A percentile compares a stretch with the other conserved stretches of the same genome.
Evolutionary conservation across 2,113 vertebrate species (phyloP).

Genomic region (Damaliscus lunatus): DNA sequence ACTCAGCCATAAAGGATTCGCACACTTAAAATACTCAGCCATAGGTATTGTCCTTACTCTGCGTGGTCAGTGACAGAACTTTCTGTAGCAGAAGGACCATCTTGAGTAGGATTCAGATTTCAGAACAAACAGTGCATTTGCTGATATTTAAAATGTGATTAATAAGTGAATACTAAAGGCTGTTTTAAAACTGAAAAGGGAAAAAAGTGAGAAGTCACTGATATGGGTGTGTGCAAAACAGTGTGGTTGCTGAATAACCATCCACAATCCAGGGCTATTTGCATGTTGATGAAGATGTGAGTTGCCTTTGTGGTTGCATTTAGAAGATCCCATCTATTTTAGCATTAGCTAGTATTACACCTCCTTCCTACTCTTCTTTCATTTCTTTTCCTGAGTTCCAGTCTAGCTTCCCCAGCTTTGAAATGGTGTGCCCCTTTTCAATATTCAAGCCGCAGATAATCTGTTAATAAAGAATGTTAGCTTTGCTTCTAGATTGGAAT

Average conservation of each 20-base stretch:
- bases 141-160: conserved; percentile 14
- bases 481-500: not conserved
- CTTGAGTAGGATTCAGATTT: not conserved
- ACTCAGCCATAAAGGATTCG: not conserved
- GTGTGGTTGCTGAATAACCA: not conserved
- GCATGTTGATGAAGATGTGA: not conserved
- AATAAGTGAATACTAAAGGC: not conserved
- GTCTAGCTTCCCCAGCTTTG: not conserved
- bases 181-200: not conserved
- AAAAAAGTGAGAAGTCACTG: not conserved
- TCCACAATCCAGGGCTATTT: not conserved
- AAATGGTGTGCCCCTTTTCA: not conserved
- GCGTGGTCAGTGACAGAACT: not conserved
- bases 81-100: not conserved
- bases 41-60: not conserved
- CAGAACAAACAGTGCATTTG: conserved; percentile 18
- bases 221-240: not conserved
- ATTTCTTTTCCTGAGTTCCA: not conserved
- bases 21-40: not conserved
- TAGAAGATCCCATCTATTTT: not conserved
- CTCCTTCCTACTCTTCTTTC: not conserved
- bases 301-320: not conserved
- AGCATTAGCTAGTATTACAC: not conserved
- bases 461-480: not conserved
- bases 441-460: not conserved